These are phyloP conservation scores for Watsonalla binaria DNA, from an alignment of 2,888 invertebrate genomes.

Conservation along the genomic window DNA sequence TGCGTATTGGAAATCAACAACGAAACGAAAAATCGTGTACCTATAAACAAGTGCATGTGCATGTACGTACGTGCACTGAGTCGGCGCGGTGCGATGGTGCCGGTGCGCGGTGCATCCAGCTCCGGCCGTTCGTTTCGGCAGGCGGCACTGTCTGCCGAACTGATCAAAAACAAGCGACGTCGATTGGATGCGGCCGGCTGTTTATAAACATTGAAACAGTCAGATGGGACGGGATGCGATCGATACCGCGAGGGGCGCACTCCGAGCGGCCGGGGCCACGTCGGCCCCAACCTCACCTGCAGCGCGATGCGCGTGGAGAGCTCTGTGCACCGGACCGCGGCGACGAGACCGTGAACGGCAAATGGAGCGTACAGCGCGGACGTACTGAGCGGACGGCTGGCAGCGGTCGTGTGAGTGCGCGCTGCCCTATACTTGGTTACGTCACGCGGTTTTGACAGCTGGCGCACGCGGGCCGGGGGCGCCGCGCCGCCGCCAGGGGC, in stretches of 20 bases:
- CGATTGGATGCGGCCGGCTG: conserved; percentile 65
- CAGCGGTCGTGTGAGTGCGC: conserved; percentile 57
- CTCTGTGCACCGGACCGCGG: conserved; percentile 38
- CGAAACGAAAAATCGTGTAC: neutral
- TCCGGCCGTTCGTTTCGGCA: conserved; percentile 40
- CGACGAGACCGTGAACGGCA: conserved; percentile 26
- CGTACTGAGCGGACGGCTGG: conserved; percentile 60
- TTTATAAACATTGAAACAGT: conserved; percentile 73
- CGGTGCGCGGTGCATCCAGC: conserved; percentile 47
- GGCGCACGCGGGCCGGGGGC: conserved; percentile 33
- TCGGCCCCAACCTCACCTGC: conserved; percentile 58
- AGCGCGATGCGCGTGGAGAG: conserved; percentile 40
- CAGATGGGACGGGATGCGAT: conserved; percentile 53
- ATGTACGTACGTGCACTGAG: conserved; percentile 56
- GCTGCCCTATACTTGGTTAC: conserved; percentile 54
- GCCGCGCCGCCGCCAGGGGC: conserved; percentile 49
- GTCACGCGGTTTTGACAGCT: conserved; percentile 65
- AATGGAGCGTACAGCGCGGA: conserved; percentile 38
- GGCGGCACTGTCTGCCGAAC: conserved; percentile 36
- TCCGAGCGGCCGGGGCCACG: conserved; percentile 47
- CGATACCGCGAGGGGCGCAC: conserved; percentile 52
- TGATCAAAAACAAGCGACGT: conserved; percentile 62
- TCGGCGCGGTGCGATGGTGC: conserved; percentile 35
- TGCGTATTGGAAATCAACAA: conserved; percentile 20
- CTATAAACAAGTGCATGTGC: conserved; percentile 41